These are phyloP conservation scores for Leptonema lineaticorne DNA, from an alignment of 1,140 invertebrate genomes.

Conservation along the genomic window DNA sequence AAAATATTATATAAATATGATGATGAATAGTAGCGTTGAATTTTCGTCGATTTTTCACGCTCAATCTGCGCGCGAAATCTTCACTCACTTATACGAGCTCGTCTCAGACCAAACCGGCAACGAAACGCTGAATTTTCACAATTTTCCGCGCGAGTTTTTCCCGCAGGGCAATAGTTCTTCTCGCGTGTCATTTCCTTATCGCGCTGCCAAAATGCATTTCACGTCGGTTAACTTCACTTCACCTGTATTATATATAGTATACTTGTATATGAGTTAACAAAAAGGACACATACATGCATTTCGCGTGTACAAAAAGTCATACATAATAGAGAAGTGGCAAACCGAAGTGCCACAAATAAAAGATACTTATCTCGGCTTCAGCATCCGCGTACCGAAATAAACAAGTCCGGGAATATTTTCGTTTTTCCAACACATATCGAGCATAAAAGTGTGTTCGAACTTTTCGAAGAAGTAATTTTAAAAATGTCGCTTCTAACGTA, in stretches of 20 bases:
- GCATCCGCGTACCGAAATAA: slow-evolving; percentile 32
- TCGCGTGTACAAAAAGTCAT: too few species aligned
- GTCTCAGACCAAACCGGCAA: not conserved
- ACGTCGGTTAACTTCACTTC: slow-evolving; percentile 33
- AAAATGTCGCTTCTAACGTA: not conserved
- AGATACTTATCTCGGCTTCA: slow-evolving; percentile 35
- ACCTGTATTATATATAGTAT: not conserved
- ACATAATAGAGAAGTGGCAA: too few species aligned
- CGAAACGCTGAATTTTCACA: not conserved
- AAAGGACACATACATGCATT: too few species aligned
- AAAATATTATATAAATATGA: too few species aligned
- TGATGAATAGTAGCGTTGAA: too few species aligned
- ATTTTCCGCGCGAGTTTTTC: not conserved
- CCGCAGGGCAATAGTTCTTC: slow-evolving; percentile 31
- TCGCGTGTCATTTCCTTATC: slow-evolving; percentile 40
- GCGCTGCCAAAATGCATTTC: slow-evolving; percentile 41
- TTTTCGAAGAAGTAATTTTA: not conserved
- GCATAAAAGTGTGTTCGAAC: not conserved
- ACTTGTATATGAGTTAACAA: too few species aligned
- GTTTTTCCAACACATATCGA: not conserved
- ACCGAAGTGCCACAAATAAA: slow-evolving; percentile 36
- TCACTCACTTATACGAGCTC: not conserved
- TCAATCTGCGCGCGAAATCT: too few species aligned
- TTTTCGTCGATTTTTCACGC: too few species aligned
- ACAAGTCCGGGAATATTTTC: slow-evolving; percentile 36